Evolutionary conservation across 1,140 invertebrate genomes (phyloP).

Genomic region (Coenobita brevimanus): DNA sequence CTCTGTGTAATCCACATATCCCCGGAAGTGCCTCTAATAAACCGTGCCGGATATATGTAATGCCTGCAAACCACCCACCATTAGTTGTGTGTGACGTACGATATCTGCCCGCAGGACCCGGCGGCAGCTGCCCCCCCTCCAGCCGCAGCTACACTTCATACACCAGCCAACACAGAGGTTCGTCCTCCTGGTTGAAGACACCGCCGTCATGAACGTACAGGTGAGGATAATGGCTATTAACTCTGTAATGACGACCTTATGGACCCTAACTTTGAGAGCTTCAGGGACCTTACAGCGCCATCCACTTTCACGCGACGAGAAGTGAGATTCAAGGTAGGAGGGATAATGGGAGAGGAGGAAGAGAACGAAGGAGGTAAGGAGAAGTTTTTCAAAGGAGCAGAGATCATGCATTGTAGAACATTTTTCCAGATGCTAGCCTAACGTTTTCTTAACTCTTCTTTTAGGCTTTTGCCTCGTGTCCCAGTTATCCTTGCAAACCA

Average conservation of each 20-base stretch:
- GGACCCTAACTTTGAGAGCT: conserved; percentile 19
- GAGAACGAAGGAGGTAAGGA: neutral
- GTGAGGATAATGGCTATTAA: conserved; percentile 38
- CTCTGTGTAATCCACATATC: too few relatives aligned
- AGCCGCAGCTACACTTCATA: conserved; percentile 36
- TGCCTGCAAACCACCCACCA: too few relatives aligned
- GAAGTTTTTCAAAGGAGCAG: too few relatives aligned
- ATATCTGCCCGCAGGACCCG: neutral
- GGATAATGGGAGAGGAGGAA: neutral
- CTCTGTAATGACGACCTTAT: conserved; percentile 25
- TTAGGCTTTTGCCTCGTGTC: too few relatives aligned
- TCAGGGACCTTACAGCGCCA: conserved; percentile 1
- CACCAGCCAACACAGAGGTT: conserved; percentile 45
- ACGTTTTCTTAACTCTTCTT: too few relatives aligned
- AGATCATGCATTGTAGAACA: too few relatives aligned
- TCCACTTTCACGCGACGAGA: conserved; percentile 9
- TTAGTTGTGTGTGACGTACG: too few relatives aligned
- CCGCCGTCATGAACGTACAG: conserved; percentile 47
- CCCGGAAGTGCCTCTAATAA: too few relatives aligned
- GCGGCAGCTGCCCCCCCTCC: neutral
- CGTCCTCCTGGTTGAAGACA: conserved; percentile 49
- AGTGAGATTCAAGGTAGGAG: conserved; percentile 11
- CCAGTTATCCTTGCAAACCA: too few relatives aligned
- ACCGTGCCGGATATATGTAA: too few relatives aligned
- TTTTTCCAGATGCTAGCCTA: too few relatives aligned